phyloP scores from a whole-genome alignment of 2,888 invertebrate species.

The Linyphia triangularis region DNA sequence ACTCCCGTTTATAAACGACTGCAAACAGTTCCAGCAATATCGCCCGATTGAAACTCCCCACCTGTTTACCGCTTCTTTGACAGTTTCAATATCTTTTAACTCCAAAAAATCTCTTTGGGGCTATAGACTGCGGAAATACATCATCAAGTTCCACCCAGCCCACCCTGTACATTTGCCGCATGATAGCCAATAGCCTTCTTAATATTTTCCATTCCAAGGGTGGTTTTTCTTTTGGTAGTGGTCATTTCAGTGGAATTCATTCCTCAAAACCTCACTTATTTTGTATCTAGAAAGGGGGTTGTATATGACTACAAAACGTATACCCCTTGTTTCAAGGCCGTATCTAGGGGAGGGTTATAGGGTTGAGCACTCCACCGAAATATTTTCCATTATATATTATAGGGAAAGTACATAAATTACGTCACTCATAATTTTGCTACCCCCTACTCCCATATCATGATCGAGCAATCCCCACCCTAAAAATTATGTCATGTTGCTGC shows the following conservation, averaged over 20 bases:
- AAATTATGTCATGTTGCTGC: too few species aligned
- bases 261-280: slow-evolving; percentile 24
- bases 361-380: neutral
- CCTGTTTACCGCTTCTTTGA: neutral
- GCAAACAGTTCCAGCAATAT: neutral
- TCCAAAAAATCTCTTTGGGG: neutral
- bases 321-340: too few species aligned
- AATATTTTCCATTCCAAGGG: slow-evolving; percentile 21
- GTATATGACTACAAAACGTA: slow-evolving; percentile 14
- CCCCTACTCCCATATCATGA: too few species aligned
- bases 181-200: neutral
- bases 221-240: neutral
- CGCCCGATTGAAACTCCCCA: neutral
- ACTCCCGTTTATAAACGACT: neutral
- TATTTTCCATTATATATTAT: slow-evolving; percentile 3
- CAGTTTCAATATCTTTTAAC: neutral
- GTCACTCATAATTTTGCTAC: too few species aligned
- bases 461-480: too few species aligned
- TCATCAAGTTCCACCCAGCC: neutral
- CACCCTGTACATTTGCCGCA: neutral
- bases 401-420: slow-evolving; percentile 11
- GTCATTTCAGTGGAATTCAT: slow-evolving; percentile 28
- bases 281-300: neutral
- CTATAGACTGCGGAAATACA: neutral
- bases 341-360: too few species aligned